Conservation (phyloP, 2,113 vertebrate species). For the Butastur rufipennis region DNA sequence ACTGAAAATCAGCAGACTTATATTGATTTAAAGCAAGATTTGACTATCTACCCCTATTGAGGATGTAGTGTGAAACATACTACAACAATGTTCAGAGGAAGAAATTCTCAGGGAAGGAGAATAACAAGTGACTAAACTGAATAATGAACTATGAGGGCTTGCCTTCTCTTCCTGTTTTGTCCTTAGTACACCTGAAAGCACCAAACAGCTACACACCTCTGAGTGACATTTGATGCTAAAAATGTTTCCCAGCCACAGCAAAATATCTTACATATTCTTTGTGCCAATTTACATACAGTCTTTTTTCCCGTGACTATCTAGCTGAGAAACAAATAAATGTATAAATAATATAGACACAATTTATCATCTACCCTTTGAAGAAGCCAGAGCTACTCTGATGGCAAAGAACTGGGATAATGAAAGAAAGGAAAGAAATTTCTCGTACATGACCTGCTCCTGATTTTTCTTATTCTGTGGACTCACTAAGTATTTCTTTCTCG, state of each 20-base stretch:
- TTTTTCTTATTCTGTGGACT: background rate
- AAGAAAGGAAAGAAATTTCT: background rate
- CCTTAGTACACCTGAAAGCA: background rate
- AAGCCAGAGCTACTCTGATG: background rate
- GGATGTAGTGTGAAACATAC: fast-evolving
- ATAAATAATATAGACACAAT: background rate
- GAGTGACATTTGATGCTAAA: background rate
- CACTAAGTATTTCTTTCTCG: background rate
- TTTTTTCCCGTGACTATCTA: background rate
- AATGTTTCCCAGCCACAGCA: background rate
- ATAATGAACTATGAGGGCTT: background rate
- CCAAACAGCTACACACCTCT: background rate
- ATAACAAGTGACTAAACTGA: background rate
- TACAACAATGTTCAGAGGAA: background rate
- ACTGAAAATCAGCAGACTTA: background rate
- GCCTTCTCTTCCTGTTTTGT: background rate
- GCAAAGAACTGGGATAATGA: background rate
- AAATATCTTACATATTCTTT: background rate
- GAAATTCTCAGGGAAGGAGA: background rate
- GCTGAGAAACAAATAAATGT: background rate
- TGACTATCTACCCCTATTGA: background rate
- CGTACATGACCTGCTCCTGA: background rate
- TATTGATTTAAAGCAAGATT: background rate
- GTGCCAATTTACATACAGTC: background rate
- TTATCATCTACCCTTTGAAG: background rate